These are phyloP conservation scores for Globodera ellingtonae DNA, from an alignment of 1,140 invertebrate species.

Conservation along the genomic window DNA sequence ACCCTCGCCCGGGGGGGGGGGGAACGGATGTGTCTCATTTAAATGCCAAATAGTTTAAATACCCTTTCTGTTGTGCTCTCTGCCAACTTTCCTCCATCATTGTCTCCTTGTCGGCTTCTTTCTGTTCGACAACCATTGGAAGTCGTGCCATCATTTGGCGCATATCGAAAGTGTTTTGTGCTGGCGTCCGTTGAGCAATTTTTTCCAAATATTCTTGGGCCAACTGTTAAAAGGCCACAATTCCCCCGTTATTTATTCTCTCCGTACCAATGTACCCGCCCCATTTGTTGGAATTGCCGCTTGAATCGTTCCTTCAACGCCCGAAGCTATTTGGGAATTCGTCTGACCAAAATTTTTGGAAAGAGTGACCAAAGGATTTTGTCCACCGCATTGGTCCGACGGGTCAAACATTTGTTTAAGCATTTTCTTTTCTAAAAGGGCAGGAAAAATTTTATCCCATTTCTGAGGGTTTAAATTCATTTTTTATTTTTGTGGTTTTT, in stretches of 20 bases:
- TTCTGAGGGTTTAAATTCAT: no score
- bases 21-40: no score
- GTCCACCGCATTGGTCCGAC: constrained; percentile 34
- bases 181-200: constrained; percentile 18
- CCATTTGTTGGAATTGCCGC: not conserved
- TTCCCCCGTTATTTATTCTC: not conserved
- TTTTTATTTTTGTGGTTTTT: no score
- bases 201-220: constrained; percentile 39
- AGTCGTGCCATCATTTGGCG: constrained; percentile 20
- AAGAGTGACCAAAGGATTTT: constrained; percentile 35
- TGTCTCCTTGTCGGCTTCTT: not conserved
- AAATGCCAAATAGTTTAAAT: not conserved
- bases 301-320: constrained; percentile 32
- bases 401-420: constrained; percentile 27
- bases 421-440: constrained; percentile 11
- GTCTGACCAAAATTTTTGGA: constrained; percentile 35
- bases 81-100: not conserved
- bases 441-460: no score
- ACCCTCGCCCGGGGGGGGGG: no score
- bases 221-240: constrained; percentile 10
- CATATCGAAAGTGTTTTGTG: constrained; percentile 35
- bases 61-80: not conserved
- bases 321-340: constrained; percentile 16
- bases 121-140: not conserved
- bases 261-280: constrained; percentile 13